phyloP scores from a whole-genome alignment of 2,113 vertebrate species.

The Pogonocichla stellata region DNA sequence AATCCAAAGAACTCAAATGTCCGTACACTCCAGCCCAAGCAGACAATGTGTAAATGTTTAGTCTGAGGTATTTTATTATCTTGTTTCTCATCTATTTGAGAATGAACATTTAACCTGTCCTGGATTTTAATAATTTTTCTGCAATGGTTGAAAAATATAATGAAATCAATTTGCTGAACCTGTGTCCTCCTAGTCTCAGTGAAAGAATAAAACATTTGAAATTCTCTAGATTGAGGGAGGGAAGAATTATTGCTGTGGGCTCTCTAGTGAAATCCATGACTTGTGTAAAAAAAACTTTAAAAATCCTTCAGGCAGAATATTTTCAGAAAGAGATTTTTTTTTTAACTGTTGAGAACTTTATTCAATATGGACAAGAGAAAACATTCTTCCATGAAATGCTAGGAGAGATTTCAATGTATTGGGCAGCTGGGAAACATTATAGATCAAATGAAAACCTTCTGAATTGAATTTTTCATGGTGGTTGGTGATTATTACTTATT shows the following conservation, averaged over 20 bases:
- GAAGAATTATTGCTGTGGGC: neutral
- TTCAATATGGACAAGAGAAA: neutral
- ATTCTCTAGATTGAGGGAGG: neutral
- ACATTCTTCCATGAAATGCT: neutral
- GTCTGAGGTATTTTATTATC: constrained; percentile 72
- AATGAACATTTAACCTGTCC: constrained; percentile 38
- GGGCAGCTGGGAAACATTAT: constrained; percentile 9
- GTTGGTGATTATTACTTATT: constrained; percentile 42
- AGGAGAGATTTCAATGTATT: neutral
- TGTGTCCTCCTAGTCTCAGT: neutral
- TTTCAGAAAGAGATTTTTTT: neutral
- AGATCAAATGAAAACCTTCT: constrained; percentile 26
- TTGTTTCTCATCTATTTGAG: constrained; percentile 51
- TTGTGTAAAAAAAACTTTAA: neutral
- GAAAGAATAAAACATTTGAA: neutral
- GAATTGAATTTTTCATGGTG: constrained; percentile 9
- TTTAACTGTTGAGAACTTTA: neutral
- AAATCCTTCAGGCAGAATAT: neutral
- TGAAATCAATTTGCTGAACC: neutral
- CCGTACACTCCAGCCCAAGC: constrained; percentile 8
- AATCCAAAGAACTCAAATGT: constrained; percentile 48
- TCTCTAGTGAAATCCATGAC: neutral
- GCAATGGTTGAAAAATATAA: neutral
- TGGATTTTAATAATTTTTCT: neutral
- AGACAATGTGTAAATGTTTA: constrained; percentile 74